Conservation (phyloP, 1,140 invertebrate genomes). For the Saccostrea cuccullata region DNA sequence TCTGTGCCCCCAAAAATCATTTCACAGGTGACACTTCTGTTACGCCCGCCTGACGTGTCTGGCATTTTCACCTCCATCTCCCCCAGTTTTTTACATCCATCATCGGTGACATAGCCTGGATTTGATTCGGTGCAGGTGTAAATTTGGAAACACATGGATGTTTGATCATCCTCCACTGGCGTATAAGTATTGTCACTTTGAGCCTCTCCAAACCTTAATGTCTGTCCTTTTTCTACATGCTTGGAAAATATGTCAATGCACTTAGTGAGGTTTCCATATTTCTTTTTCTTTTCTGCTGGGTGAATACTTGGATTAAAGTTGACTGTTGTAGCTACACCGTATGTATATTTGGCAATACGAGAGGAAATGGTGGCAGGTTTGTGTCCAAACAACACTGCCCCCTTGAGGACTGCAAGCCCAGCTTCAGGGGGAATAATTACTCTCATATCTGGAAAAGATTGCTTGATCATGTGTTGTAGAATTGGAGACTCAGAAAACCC, state of each 20-base stretch:
- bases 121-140: constrained; percentile 50
- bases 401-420: constrained; percentile 62
- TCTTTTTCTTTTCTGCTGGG: constrained; percentile 48
- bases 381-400: constrained; percentile 64
- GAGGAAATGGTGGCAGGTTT: constrained; percentile 46
- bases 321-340: constrained; percentile 53
- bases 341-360: constrained; percentile 54
- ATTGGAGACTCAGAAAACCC: constrained; percentile 59
- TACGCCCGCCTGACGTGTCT: constrained; percentile 25
- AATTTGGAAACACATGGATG: constrained; percentile 46
- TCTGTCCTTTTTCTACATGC: constrained; percentile 53
- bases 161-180: constrained; percentile 45
- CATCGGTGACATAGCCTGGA: constrained; percentile 53
- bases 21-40: constrained; percentile 48
- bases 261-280: constrained; percentile 41
- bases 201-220: constrained; percentile 34
- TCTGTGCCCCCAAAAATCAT: constrained; percentile 62
- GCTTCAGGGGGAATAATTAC: constrained; percentile 59
- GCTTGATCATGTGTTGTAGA: constrained; percentile 49
- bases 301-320: constrained; percentile 49
- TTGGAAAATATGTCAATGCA: constrained; percentile 57
- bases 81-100: constrained; percentile 55
- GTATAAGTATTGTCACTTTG: constrained; percentile 51
- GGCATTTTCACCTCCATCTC: constrained; percentile 52
- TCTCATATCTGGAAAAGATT: constrained; percentile 49